Evolutionary conservation across 1,140 invertebrate species (phyloP).

Genomic region (Eumeta japonica): DNA sequence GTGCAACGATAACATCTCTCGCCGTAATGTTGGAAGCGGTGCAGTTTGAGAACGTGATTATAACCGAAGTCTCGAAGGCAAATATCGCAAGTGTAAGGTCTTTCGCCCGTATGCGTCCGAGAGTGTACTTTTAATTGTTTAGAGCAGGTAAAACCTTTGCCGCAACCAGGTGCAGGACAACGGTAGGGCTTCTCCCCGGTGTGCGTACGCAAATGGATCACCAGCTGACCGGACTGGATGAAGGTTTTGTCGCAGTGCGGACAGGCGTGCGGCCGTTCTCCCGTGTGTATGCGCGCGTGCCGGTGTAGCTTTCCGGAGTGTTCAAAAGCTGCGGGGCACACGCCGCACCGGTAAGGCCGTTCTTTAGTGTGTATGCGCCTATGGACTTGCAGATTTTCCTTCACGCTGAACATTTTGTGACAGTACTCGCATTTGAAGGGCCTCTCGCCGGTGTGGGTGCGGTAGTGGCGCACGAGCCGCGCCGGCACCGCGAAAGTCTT

Average conservation of each 20-base stretch:
- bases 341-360: conserved; percentile 82
- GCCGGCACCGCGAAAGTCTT: conserved; percentile 91
- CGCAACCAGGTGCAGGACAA: conserved; percentile 74
- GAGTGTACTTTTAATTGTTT: conserved; percentile 87
- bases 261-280: conserved; percentile 91
- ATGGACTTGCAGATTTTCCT: conserved; percentile 89
- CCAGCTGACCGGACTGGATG: conserved; percentile 83
- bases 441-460: conserved; percentile 84
- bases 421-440: conserved; percentile 91
- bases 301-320: conserved; percentile 89
- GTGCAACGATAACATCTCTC: conserved; percentile 91
- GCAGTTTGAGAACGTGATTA: conserved; percentile 84
- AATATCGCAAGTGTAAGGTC: conserved; percentile 68
- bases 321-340: conserved; percentile 88
- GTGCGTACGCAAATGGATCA: conserved; percentile 83
- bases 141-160: conserved; percentile 86
- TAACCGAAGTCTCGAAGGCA: conserved; percentile 73
- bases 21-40: conserved; percentile 87
- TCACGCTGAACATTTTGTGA: conserved; percentile 87
- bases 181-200: conserved; percentile 91
- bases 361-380: conserved; percentile 89
- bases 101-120: conserved; percentile 83
- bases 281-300: conserved; percentile 89
- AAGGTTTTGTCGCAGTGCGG: conserved; percentile 89
- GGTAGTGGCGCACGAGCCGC: conserved; percentile 86